Evolutionary conservation across 2,113 vertebrate species (phyloP).

Genomic region (Silurus asotus): DNA sequence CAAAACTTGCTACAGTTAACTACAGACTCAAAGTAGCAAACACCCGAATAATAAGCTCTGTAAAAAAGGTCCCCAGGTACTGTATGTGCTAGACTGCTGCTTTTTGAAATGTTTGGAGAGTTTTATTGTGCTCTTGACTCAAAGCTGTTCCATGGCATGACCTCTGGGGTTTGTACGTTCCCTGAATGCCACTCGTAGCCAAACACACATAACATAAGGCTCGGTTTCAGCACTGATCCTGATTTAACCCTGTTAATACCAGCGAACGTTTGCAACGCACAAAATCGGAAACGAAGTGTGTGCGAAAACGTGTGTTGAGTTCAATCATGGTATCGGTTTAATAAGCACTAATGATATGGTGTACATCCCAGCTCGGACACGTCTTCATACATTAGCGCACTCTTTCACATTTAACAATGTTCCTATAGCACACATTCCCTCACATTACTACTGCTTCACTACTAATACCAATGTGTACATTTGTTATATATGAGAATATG

Average conservation of each 20-base stretch:
- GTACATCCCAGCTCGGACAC: background rate
- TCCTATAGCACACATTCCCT: background rate
- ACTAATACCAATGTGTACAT: background rate
- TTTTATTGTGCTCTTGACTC: background rate
- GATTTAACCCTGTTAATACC: background rate
- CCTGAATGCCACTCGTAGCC: background rate
- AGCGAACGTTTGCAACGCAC: conserved; percentile 5
- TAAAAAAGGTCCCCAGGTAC: background rate
- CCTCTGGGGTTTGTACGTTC: conserved; percentile 2
- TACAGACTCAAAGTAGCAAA: background rate
- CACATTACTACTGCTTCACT: background rate
- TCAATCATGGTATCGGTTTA: too few relatives aligned
- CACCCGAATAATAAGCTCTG: background rate
- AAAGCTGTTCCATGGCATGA: background rate
- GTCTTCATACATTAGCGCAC: background rate
- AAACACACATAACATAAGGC: background rate
- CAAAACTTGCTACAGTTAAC: background rate
- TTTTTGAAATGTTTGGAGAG: background rate
- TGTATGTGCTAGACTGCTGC: background rate
- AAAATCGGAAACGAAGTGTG: background rate
- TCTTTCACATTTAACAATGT: background rate
- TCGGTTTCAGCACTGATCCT: background rate
- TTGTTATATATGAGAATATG: background rate
- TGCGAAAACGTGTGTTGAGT: background rate
- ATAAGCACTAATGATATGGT: background rate